phyloP scores from a whole-genome alignment of 2,113 vertebrate genomes.

The Gulo gulo region DNA sequence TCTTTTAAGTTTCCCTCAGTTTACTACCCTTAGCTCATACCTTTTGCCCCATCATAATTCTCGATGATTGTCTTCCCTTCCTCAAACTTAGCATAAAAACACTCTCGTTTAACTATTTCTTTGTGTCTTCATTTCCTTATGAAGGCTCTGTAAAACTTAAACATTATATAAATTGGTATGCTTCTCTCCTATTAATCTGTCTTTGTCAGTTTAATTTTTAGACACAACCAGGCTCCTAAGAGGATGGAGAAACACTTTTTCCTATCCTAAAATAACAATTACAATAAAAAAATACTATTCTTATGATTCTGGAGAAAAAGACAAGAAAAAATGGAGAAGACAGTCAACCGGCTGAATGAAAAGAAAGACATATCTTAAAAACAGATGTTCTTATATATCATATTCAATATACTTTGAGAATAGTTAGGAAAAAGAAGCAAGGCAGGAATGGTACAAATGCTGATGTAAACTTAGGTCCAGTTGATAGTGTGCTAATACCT shows the following conservation, averaged over 20 bases:
- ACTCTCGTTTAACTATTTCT: background rate
- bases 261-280: background rate
- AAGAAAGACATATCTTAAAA: background rate
- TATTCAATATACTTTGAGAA: background rate
- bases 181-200: background rate
- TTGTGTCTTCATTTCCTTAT: background rate
- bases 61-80: background rate
- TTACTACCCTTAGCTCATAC: background rate
- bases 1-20: background rate
- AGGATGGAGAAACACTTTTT: background rate
- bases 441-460: background rate
- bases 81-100: background rate
- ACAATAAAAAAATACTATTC: background rate
- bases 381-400: background rate
- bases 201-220: constrained; percentile 12
- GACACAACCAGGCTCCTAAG: background rate
- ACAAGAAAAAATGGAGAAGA: background rate
- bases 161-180: background rate
- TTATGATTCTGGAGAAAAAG: background rate
- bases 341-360: constrained; percentile 8
- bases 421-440: constrained; percentile 22
- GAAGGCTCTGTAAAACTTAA: background rate
- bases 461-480: background rate
- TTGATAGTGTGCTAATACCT: background rate
- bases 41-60: background rate